phyloP scores from a whole-genome alignment of 2,113 vertebrate genomes.

The Athene noctua region DNA sequence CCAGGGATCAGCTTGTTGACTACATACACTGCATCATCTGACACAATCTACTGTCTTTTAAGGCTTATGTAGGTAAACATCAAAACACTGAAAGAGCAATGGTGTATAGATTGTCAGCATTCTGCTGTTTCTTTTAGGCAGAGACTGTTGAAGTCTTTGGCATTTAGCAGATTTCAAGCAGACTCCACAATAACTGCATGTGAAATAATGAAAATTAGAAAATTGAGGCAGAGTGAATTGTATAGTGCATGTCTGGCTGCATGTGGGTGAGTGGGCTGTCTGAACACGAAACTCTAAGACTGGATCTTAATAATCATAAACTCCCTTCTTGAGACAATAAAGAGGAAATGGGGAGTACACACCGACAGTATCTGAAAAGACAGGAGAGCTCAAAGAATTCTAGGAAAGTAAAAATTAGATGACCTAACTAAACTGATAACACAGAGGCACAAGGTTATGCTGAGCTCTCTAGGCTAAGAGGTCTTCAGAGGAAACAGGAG shows the following conservation, averaged over 20 bases:
- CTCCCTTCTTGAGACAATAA: background rate
- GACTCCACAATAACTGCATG: background rate
- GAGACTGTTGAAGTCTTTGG: background rate
- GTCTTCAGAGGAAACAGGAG: background rate
- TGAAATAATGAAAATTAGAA: background rate
- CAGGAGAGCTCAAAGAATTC: background rate
- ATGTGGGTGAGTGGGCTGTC: background rate
- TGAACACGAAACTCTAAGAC: background rate
- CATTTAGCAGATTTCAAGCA: background rate
- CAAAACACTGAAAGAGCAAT: background rate
- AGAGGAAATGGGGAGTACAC: background rate
- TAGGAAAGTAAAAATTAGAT: background rate
- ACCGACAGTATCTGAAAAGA: background rate
- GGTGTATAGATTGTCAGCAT: background rate
- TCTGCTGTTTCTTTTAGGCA: background rate
- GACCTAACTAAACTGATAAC: background rate
- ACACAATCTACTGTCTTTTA: background rate
- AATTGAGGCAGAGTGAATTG: background rate
- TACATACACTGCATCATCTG: background rate
- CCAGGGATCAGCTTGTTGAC: background rate
- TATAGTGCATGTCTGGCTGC: accelerated
- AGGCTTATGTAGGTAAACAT: background rate
- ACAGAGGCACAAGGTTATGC: background rate
- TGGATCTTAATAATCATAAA: background rate
- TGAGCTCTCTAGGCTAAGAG: background rate